Base-by-base conservation (phyloP, 1,140 invertebrate genomes). In the Phenacoccus solenopsis region DNA sequence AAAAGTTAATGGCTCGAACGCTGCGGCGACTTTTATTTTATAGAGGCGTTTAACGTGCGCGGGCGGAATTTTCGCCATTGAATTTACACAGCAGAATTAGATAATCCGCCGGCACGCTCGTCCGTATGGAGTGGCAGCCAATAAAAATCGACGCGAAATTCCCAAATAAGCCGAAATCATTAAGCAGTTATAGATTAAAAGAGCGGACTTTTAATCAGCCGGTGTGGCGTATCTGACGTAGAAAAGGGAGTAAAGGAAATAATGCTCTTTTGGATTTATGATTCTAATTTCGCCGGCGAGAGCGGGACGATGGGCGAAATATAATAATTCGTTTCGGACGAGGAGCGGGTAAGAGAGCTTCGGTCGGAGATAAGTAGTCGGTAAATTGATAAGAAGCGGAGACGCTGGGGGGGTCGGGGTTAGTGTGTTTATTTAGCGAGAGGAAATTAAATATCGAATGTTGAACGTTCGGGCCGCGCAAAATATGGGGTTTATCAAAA, bases 381-480 rank as follows among this genome's bases (percentile, higher is more conserved):
- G 59, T 64, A 64, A 64, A 64, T 64, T 64, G 59, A 64, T 64
- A 64, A 64, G 59, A 64, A 64, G 25, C 21, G 16, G 56, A 24
- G 25, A 64, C 22, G 59, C 2, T 13, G 59, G 20, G n/a, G n/a
- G n/a, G n/a, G n/a, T 25, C 59, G 59, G 9, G 9, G 32, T 38
- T n/a, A 64, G 20, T 64, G 13, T 24, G 59, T 64, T 64, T 64
- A 64, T 64, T 64, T 64, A 64, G 59, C 16, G 25, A 64, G 25
- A 64, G 59, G 59, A 64, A 64, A 64, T 64, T 64, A 64, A 64
- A 64, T 64, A 64, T 64, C 22, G 59, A 64, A 64, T 64, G 59
- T 64, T 27, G 2, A 10, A n/a, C 38, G 16, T 49, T 49, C 38
- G n/a, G n/a, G n/a, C n/a, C n/a, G n/a, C n/a, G 38, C 38, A 2